Conservation (phyloP, 2,113 vertebrate species). For the Crotalus helleri region DNA sequence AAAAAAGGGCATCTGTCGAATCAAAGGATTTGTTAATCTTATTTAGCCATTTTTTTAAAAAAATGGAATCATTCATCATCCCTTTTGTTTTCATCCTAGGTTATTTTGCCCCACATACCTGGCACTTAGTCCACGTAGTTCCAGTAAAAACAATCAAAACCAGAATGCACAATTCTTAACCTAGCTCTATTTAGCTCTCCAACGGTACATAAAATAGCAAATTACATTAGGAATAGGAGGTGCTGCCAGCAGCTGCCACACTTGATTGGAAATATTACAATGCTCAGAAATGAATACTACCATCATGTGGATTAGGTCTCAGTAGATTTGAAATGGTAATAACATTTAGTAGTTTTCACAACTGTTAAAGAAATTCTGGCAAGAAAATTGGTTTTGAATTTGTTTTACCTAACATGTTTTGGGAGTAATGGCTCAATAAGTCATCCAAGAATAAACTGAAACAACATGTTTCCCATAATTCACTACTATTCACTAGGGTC, state of each 20-base stretch:
- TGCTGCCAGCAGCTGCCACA: conserved; percentile 61
- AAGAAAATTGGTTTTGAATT: not conserved
- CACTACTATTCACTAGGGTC: conserved; percentile 12
- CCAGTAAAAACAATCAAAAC: conserved; percentile 63
- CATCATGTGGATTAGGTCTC: conserved; percentile 50
- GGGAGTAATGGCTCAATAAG: conserved; percentile 40
- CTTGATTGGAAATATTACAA: conserved; percentile 29
- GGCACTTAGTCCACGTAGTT: conserved; percentile 53
- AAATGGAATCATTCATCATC: conserved; percentile 43
- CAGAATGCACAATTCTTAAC: conserved; percentile 55
- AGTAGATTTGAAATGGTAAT: conserved; percentile 45
- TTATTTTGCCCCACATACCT: conserved; percentile 51
- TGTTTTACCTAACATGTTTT: conserved; percentile 41
- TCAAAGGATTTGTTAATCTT: conserved; percentile 38
- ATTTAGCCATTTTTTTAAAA: conserved; percentile 38
- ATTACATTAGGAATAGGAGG: conserved; percentile 53
- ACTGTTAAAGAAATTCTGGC: conserved; percentile 42
- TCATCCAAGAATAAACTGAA: conserved; percentile 37
- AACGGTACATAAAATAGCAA: conserved; percentile 44
- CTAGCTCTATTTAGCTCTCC: conserved; percentile 54
- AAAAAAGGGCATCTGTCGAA: conserved; percentile 27
- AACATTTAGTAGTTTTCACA: conserved; percentile 38
- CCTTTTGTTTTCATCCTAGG: conserved; percentile 35
- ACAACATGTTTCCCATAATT: conserved; percentile 32
- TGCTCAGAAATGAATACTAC: conserved; percentile 56